These are phyloP conservation scores for Malurus cyaneus DNA, from an alignment of 2,113 vertebrate genomes.

Conservation along the genomic window DNA sequence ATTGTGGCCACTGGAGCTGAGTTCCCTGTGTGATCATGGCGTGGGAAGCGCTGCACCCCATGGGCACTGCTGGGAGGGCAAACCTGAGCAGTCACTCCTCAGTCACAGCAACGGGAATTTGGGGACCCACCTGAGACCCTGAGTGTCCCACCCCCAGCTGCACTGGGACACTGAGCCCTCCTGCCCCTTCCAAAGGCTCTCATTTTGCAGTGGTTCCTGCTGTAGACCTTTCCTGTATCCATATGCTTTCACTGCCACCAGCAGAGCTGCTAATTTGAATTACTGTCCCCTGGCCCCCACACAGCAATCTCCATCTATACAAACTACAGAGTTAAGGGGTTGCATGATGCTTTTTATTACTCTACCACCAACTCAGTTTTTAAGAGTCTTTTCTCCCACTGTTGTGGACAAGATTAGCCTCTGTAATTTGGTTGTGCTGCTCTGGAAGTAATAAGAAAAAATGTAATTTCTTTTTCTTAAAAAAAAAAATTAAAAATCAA, in stretches of 20 bases:
- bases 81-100: background rate
- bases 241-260: background rate
- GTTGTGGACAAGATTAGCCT: background rate
- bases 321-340: background rate
- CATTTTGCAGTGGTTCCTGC: background rate
- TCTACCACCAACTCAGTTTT: background rate
- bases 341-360: background rate
- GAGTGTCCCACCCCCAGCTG: background rate
- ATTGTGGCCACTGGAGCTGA: background rate
- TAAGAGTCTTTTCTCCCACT: background rate
- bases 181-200: background rate
- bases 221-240: background rate
- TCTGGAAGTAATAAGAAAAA: background rate
- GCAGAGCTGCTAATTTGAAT: background rate
- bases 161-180: background rate
- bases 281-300: background rate
- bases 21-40: fast-evolving
- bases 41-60: background rate
- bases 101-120: fast-evolving
- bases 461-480: background rate
- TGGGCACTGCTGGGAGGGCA: fast-evolving
- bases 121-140: background rate
- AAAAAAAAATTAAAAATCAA: background rate
- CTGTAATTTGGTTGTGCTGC: background rate
- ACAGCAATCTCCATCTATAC: background rate